These are phyloP conservation scores for Phoxinus dragarum DNA, from an alignment of 2,797 vertebrate species.

Conservation along the genomic window DNA sequence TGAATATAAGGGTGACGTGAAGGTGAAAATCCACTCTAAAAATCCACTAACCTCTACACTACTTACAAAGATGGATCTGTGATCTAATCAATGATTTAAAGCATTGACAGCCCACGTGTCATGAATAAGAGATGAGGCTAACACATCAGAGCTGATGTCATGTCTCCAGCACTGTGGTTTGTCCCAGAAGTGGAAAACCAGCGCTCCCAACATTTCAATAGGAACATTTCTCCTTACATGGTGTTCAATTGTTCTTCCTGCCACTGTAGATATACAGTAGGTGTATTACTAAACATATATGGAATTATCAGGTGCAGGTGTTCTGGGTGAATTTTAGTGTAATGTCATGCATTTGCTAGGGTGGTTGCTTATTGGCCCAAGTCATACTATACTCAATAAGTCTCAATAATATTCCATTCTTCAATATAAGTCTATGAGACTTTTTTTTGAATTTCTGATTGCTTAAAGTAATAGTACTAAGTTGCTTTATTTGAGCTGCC, in stretches of 20 bases:
- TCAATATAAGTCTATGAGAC: background rate
- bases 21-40: background rate
- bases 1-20: background rate
- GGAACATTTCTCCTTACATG: constrained; percentile 10
- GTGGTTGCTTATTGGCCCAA: background rate
- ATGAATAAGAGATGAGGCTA: constrained; percentile 22
- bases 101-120: constrained; percentile 29
- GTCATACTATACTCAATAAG: background rate
- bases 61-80: constrained; percentile 23
- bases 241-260: no score
- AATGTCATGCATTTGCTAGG: background rate
- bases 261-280: background rate
- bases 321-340: background rate
- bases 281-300: background rate
- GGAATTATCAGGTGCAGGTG: background rate
- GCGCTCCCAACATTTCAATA: constrained; percentile 35
- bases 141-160: constrained; percentile 42
- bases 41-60: constrained; percentile 7
- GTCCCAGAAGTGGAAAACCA: constrained; percentile 32
- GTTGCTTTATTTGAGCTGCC: background rate
- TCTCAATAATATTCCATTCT: background rate
- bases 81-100: constrained; percentile 45
- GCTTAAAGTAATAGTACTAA: background rate
- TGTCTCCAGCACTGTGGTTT: constrained; percentile 23
- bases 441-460: background rate